A percentile compares a stretch with the other conserved stretches of the same genome.
These are phyloP conservation scores for Caenorhabditis sp. DNA, from an alignment of 2,888 invertebrate species.

Conservation along the genomic window DNA sequence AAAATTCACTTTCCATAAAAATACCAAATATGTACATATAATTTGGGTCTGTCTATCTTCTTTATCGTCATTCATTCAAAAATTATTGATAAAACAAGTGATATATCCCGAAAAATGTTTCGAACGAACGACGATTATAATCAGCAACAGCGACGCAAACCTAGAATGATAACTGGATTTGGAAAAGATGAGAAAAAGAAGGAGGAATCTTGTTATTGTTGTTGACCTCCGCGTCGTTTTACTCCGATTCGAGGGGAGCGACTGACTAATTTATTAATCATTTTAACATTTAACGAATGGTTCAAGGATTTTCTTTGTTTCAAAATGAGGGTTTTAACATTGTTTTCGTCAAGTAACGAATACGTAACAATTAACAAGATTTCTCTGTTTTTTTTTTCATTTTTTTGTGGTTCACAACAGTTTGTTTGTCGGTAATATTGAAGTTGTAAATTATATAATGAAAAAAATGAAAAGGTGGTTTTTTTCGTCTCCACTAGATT, in stretches of 20 bases:
- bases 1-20: not conserved
- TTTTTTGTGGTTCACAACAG: too few relatives aligned
- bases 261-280: slow-evolving; percentile 37
- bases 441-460: too few relatives aligned
- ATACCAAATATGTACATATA: not conserved
- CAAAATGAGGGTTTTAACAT: not conserved
- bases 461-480: too few relatives aligned
- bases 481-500: too few relatives aligned
- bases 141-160: not conserved
- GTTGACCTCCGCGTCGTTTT: not conserved
- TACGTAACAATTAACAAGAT: too few relatives aligned
- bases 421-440: too few relatives aligned
- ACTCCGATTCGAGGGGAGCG: slow-evolving; percentile 35
- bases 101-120: not conserved
- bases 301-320: slow-evolving; percentile 35
- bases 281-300: slow-evolving; percentile 22
- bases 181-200: not conserved
- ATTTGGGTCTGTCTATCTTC: slow-evolving; percentile 1
- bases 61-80: not conserved
- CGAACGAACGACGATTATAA: not conserved
- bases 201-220: not conserved
- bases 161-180: slow-evolving; percentile 1
- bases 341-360: not conserved
- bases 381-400: too few relatives aligned
- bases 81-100: not conserved